phyloP scores from a whole-genome alignment of 1,140 invertebrate species.

The Leptopilina boulardi region DNA sequence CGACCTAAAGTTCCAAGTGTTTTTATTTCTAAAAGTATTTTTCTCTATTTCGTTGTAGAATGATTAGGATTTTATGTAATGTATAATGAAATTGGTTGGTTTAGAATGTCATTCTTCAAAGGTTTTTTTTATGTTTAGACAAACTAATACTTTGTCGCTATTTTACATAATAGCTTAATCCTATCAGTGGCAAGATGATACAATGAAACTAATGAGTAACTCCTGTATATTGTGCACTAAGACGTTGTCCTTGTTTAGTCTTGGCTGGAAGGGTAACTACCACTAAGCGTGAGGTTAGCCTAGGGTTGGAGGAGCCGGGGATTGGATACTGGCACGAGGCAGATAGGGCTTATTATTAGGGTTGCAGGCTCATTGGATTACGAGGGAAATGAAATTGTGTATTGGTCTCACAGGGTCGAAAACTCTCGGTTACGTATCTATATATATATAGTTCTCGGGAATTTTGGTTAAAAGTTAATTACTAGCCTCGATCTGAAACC shows the following conservation, averaged over 20 bases:
- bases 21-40: too few species aligned
- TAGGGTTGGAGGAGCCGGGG: conserved; percentile 4
- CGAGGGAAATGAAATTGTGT: conserved; percentile 46
- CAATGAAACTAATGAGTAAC: conserved; percentile 19
- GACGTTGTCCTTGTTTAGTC: conserved; percentile 23
- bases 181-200: background rate
- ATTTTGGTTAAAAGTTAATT: conserved; percentile 28
- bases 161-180: background rate
- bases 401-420: conserved; percentile 26
- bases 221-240: background rate
- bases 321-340: conserved; percentile 16
- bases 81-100: too few species aligned
- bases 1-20: background rate
- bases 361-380: conserved; percentile 38
- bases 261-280: background rate
- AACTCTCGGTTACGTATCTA: conserved; percentile 11
- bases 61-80: too few species aligned
- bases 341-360: conserved; percentile 50
- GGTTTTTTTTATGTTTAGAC: too few species aligned
- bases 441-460: background rate
- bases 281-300: conserved; percentile 27
- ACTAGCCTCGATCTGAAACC: background rate
- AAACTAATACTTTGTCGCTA: background rate
- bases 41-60: too few species aligned
- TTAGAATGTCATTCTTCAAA: too few species aligned